These are phyloP conservation scores for Steinernema feltiae DNA, from an alignment of 1,140 invertebrate genomes.

Conservation along the genomic window DNA sequence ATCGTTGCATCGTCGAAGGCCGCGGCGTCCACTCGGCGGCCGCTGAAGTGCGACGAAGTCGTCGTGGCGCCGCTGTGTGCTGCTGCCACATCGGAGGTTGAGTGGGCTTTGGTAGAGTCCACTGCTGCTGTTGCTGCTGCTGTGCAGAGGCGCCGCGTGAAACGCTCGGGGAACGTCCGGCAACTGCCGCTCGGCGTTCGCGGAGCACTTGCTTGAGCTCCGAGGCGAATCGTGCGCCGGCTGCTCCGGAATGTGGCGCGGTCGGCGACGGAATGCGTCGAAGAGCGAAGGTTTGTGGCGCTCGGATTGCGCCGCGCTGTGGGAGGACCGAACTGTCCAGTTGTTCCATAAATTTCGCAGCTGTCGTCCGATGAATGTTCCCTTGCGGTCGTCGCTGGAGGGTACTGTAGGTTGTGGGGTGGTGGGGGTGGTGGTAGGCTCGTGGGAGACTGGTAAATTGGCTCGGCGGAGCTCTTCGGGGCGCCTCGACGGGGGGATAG, in stretches of 20 bases:
- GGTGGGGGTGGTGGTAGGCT: not conserved
- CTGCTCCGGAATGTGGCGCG: not conserved
- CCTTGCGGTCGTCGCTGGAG: not conserved
- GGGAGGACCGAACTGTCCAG: not conserved
- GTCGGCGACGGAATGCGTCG: not conserved
- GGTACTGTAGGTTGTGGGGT: slow-evolving; percentile 1
- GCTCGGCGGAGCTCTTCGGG: not conserved
- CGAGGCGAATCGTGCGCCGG: not conserved
- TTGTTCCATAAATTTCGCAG: not conserved
- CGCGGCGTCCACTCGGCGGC: not conserved
- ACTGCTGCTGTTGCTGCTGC: not conserved
- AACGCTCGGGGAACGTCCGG: not conserved
- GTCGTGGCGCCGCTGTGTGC: not conserved
- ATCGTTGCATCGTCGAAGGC: not conserved
- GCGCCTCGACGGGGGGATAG: not conserved
- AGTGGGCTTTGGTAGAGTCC: not conserved
- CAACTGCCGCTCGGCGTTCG: not conserved
- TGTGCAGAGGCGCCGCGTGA: not conserved
- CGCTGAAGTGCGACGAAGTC: not conserved
- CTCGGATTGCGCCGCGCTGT: not conserved
- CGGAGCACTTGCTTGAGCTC: not conserved
- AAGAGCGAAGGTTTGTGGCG: not conserved
- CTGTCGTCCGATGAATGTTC: not conserved
- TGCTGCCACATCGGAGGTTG: not conserved
- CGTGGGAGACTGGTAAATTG: slow-evolving; percentile 7